These are phyloP conservation scores for Lepidochrysops patricia DNA, from an alignment of 2,888 invertebrate species.

Conservation along the genomic window DNA sequence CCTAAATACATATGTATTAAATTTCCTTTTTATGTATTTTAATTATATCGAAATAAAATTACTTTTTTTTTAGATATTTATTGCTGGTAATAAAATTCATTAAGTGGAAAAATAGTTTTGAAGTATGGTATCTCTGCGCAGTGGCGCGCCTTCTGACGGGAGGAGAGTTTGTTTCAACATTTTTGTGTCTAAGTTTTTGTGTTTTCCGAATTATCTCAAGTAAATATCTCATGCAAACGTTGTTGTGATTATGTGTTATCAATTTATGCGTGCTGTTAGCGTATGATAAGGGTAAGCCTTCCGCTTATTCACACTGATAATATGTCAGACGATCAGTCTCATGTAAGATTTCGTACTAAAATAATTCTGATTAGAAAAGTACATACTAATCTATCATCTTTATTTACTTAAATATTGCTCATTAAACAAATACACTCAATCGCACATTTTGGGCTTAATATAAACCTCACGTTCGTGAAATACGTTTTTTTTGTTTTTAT, in stretches of 20 bases:
- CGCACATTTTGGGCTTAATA: background rate
- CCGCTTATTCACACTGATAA: conserved; percentile 36
- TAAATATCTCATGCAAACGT: conserved; percentile 34
- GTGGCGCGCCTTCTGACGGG: conserved; percentile 48
- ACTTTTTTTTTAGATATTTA: conserved; percentile 3
- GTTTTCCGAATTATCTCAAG: conserved; percentile 33
- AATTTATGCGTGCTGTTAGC: conserved; percentile 51
- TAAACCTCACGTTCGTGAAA: background rate
- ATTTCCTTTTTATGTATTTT: too few species aligned
- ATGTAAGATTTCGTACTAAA: conserved; percentile 28
- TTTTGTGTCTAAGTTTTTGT: conserved; percentile 57
- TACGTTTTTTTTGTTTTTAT: conserved; percentile 22
- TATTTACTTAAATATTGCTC: background rate
- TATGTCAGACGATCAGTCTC: conserved; percentile 37
- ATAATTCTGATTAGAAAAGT: conserved; percentile 28
- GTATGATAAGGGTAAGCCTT: conserved; percentile 65
- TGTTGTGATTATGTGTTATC: conserved; percentile 67
- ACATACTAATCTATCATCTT: background rate
- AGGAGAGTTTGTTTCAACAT: conserved; percentile 35
- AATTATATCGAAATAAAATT: too few species aligned
- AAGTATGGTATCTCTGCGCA: conserved; percentile 46
- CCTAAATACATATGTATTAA: too few species aligned
- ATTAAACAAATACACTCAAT: background rate
- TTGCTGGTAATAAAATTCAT: conserved; percentile 21
- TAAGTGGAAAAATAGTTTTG: conserved; percentile 23